Evolutionary conservation across 1,140 invertebrate genomes (phyloP), one percentile per base, ranked within the genome.

Genomic region (Harpegnathos saltator): DNA sequence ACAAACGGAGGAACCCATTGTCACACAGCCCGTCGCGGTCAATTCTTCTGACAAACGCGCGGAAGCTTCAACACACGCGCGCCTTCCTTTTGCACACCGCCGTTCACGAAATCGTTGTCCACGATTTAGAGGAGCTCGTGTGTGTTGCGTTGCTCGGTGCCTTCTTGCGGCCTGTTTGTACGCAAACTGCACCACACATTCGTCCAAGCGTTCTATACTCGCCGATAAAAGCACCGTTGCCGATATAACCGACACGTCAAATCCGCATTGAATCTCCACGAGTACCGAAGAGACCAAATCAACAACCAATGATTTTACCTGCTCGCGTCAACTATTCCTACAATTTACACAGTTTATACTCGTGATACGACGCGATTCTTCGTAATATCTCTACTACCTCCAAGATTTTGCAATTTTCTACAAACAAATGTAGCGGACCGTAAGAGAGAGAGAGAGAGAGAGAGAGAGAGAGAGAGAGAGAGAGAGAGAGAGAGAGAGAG

Each of bases 111-210:
- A 59, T 54, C 48, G 29, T 85, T 44, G 29, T 86, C 68, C 56
- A 83, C 68, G 78, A 85, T 73, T 87, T 74, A 85, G n/a, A n/a
- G 85, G 86, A 90, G 86, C 88, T 92, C 86, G 86, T 89, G 86
- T 89, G 86, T 72, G 84, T 91, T 89, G 83, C 90, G 86, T 91
- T 89, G 88, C 90, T 86, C 86, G 92, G 90, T 92, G 92, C 92
- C 92, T 92, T 92, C 82, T 91, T 91, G 78, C 86, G 90, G 89
- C 90, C 91, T 92, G 91, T 89, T 92, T 90, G 89, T 91, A 90
- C 86, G 87, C 69, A 83, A 89, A 85, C 29, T 75, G 82, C 82
- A 82, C 62, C 61, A 82, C 14, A 3, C 63, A 84, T 85, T 85
- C 82, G 89, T 91, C 86, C 89, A 85, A 65, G n/a, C 58, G 29